phyloP scores from a whole-genome alignment of 2,797 vertebrate genomes.

The Fringilla coelebs region DNA sequence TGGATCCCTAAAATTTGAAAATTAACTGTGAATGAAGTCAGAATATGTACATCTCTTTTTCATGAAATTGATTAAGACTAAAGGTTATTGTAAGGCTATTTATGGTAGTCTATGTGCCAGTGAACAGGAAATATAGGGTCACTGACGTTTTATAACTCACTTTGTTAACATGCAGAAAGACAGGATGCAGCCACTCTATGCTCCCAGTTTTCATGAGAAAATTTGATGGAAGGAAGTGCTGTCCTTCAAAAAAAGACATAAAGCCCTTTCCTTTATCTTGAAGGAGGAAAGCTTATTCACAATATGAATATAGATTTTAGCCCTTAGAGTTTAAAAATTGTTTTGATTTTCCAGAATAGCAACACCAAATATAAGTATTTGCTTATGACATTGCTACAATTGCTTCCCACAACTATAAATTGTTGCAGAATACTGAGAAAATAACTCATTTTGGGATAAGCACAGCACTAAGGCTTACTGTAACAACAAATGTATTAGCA shows the following conservation, averaged over 20 bases:
- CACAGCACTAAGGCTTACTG: not conserved
- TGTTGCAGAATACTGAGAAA: not conserved
- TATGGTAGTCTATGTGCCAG: not conserved
- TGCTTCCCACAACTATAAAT: not conserved
- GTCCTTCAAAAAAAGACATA: not conserved
- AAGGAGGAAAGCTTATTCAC: not conserved
- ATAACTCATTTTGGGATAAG: not conserved
- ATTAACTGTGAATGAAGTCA: not conserved
- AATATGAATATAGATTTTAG: not conserved
- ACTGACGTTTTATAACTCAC: not conserved
- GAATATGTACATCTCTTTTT: not conserved
- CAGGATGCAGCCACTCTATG: not conserved
- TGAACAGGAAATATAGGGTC: not conserved
- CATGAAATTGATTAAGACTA: not conserved
- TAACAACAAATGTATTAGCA: not conserved
- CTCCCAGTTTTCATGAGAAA: not conserved
- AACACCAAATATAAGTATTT: not conserved
- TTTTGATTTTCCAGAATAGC: not conserved
- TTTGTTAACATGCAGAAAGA: not conserved
- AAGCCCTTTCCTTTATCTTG: not conserved
- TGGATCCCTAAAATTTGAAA: not conserved
- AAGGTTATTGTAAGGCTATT: not conserved
- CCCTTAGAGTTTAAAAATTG: not conserved
- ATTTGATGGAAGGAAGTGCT: not conserved
- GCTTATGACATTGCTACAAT: not conserved